Percentiles rank a stretch among this genome's conserved stretches.
Evolutionary conservation across 2,888 invertebrate species (phyloP).

Genomic region (Athetis lepigone): DNA sequence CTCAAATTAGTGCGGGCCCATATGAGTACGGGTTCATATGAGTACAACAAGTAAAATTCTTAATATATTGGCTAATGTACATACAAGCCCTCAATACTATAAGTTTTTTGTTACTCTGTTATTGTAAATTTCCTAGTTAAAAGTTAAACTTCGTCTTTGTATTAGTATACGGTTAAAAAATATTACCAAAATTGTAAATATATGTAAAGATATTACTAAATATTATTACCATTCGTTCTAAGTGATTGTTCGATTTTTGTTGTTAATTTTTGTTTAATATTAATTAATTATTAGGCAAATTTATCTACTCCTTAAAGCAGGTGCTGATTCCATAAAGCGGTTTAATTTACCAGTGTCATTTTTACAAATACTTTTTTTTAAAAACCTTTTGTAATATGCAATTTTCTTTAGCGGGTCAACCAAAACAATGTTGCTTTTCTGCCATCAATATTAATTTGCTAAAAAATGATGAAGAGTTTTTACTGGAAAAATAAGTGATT

Average conservation of each 20-base stretch:
- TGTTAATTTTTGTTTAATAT: conserved; percentile 88
- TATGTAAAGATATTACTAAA: conserved; percentile 90
- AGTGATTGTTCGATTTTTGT: conserved; percentile 89
- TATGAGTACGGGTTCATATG: conserved; percentile 9
- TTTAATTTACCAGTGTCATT: conserved; percentile 62
- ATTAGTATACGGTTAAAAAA: conserved; percentile 88
- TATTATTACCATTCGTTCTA: conserved; percentile 90
- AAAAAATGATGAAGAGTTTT: neutral
- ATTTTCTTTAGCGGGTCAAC: conserved; percentile 12
- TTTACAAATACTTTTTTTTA: conserved; percentile 9
- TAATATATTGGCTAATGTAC: conserved; percentile 77
- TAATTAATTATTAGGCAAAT: conserved; percentile 72
- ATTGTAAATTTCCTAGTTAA: conserved; percentile 82
- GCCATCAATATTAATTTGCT: neutral
- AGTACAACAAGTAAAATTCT: conserved; percentile 46
- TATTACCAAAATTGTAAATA: conserved; percentile 89
- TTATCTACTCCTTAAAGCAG: conserved; percentile 61
- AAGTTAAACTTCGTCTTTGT: conserved; percentile 84
- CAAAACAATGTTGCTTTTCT: conserved; percentile 1
- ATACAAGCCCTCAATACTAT: conserved; percentile 76
- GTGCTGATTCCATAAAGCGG: conserved; percentile 57
- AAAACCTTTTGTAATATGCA: conserved; percentile 4
- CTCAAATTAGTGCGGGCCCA: conserved; percentile 18
- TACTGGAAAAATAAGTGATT: neutral
- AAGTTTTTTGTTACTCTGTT: conserved; percentile 86